Base-by-base conservation (phyloP, 2,113 vertebrate genomes). In the Gasterosteus aculeatus region DNA sequence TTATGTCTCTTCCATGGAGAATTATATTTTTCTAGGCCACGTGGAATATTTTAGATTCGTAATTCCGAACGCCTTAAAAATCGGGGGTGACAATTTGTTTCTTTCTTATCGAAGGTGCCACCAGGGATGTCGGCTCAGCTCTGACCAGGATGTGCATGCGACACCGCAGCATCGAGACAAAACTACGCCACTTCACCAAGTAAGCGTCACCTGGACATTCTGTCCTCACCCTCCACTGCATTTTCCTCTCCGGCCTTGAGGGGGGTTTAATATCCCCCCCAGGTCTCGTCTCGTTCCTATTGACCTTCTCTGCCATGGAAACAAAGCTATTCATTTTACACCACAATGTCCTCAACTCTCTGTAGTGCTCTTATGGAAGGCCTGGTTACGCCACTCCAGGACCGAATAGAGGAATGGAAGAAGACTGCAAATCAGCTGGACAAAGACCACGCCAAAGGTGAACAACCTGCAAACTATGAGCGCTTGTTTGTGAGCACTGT, bases 81-180 rank as follows among this genome's bases (percentile, higher is more conserved):
- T 41, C 0, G 0, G 22, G 41, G 1, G 15, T 69, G 72, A 84
- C 56, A 73, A 8, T 78, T 67, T 69, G 26, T 79, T 74, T 62
- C 15, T 41, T 72, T 66, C 76, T 14, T 78, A 15, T 74, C 44
- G 71, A 93, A 99, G 98, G 98, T 82, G 98, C 97, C 91, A 99
- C 98, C 0, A 93, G 98, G 81, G 98, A 99, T 85, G 96, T 99
- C 0, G 98, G 98, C 88, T 99, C 98, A 0, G 98, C 98, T 0
- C 94, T 99, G 91, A 99, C 98, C 10, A 96, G 98, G 67, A 99
- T 99, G 98, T 99, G 98, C 77, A 99, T 99, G 98, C 92, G 98
- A 10, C 98, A 99, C 88, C 97, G 98, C 84, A 99, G 98, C 94
- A 99, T 99, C 12, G 98, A 99, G 91, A 89, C 97, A 84, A 99